A percentile compares a stretch with the other conserved stretches of the same genome.
phyloP scores from a whole-genome alignment of 2,797 vertebrate species.

The Limnodromus scolopaceus region DNA sequence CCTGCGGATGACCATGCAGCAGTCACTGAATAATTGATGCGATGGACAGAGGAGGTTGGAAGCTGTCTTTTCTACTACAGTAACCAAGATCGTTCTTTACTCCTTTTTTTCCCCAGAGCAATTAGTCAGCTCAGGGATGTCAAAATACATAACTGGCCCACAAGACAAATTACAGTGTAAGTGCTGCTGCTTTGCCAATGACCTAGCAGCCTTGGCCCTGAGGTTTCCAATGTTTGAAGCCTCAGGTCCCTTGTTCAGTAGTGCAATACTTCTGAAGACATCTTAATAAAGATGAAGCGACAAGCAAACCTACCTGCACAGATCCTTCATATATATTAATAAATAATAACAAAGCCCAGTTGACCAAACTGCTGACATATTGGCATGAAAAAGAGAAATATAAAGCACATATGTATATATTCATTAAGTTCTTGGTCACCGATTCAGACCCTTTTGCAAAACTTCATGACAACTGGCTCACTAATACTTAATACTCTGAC shows the following conservation, averaged over 20 bases:
- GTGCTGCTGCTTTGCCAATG: constrained; percentile 13
- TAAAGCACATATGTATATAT: not conserved
- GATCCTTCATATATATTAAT: not conserved
- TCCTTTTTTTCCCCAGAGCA: not conserved
- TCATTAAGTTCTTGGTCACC: not conserved
- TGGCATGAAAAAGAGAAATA: not conserved
- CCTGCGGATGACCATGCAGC: not conserved
- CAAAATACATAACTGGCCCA: constrained; percentile 44
- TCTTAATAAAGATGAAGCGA: not conserved
- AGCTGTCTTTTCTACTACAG: not conserved
- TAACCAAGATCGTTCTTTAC: not conserved
- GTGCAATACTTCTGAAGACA: not conserved
- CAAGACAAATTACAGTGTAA: constrained; percentile 39
- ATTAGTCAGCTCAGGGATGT: constrained; percentile 53
- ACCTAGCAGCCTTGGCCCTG: not conserved
- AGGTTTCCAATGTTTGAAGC: not conserved
- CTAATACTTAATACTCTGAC: not conserved
- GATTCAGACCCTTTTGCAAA: not conserved
- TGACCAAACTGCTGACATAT: not conserved
- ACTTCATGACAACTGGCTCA: constrained; percentile 5
- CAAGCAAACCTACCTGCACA: not conserved
- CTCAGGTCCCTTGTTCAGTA: not conserved
- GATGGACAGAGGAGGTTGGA: not conserved
- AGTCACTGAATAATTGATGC: not conserved
- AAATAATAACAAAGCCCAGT: not conserved